These are phyloP conservation scores for Tupaia chinensis DNA, from an alignment of 2,113 vertebrate species.

Conservation along the genomic window DNA sequence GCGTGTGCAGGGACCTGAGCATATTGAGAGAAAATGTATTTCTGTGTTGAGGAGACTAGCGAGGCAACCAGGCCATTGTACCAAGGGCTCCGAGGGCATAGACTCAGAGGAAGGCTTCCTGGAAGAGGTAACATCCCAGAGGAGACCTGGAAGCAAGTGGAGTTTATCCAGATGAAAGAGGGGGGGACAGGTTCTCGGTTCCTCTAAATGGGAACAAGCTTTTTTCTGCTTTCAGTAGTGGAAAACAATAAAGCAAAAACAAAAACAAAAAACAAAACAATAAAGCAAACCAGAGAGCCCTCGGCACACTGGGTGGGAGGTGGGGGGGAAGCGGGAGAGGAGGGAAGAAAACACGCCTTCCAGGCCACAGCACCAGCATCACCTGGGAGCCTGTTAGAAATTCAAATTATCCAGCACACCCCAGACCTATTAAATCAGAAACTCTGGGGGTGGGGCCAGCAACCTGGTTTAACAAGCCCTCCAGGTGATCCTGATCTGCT, in stretches of 20 bases:
- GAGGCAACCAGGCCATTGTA: neutral
- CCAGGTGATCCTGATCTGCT: neutral
- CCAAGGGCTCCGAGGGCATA: neutral
- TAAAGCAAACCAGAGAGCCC: neutral
- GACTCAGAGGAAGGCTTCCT: slow-evolving; percentile 1
- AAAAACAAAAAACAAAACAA: neutral
- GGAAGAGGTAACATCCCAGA: neutral
- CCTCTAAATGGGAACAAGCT: neutral
- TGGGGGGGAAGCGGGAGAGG: neutral
- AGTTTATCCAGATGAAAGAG: neutral
- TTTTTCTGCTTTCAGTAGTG: neutral
- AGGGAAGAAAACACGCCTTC: neutral
- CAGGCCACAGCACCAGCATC: neutral
- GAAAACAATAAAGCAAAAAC: neutral
- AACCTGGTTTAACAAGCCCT: neutral
- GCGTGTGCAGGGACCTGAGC: rapidly evolving
- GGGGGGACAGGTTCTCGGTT: neutral
- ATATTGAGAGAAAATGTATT: neutral
- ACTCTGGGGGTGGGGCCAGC: neutral
- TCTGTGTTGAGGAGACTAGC: neutral
- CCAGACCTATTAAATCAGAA: neutral
- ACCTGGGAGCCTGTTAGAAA: neutral
- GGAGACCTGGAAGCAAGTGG: neutral
- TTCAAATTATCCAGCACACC: neutral
- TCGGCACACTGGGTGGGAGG: neutral